A percentile compares a stretch with the other conserved stretches of the same genome.
Evolutionary conservation across 2,888 invertebrate genomes (phyloP).

Genomic region (Lordiphosa fenestrarum): DNA sequence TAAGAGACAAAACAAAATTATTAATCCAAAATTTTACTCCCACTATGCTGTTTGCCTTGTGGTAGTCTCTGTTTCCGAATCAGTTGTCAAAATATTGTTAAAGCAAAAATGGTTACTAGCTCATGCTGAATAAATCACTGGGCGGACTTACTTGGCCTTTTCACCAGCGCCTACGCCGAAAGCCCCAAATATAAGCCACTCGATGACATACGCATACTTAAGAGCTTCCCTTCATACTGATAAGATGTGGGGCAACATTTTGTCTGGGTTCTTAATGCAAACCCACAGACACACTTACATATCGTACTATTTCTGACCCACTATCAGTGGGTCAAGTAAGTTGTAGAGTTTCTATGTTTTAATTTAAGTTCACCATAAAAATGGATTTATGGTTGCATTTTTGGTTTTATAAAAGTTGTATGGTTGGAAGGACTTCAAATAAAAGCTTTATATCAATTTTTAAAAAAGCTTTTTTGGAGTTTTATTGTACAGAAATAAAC

Average conservation of each 20-base stretch:
- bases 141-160: slow-evolving; percentile 49
- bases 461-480: no score
- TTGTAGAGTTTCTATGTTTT: slow-evolving; percentile 29
- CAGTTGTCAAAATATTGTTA: slow-evolving; percentile 15
- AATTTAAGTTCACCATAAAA: neutral
- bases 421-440: neutral
- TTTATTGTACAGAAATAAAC: no score
- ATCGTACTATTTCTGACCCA: neutral
- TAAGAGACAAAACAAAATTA: neutral
- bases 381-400: neutral
- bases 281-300: neutral
- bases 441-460: slow-evolving; percentile 19
- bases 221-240: slow-evolving; percentile 36
- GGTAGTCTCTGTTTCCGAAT: slow-evolving; percentile 22
- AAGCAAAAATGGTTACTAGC: slow-evolving; percentile 16
- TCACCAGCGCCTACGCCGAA: slow-evolving; percentile 38
- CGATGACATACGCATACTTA: slow-evolving; percentile 45
- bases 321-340: neutral
- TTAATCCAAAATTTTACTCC: neutral
- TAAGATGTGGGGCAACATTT: slow-evolving; percentile 54
- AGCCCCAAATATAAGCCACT: slow-evolving; percentile 50
- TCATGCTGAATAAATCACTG: slow-evolving; percentile 14
- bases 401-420: neutral
- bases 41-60: slow-evolving; percentile 24
- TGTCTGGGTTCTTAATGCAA: slow-evolving; percentile 6